A percentile compares a stretch with the other conserved stretches of the same genome.
Conservation (phyloP, 2,888 invertebrate genomes). For the Ptychoptera contaminata region DNA sequence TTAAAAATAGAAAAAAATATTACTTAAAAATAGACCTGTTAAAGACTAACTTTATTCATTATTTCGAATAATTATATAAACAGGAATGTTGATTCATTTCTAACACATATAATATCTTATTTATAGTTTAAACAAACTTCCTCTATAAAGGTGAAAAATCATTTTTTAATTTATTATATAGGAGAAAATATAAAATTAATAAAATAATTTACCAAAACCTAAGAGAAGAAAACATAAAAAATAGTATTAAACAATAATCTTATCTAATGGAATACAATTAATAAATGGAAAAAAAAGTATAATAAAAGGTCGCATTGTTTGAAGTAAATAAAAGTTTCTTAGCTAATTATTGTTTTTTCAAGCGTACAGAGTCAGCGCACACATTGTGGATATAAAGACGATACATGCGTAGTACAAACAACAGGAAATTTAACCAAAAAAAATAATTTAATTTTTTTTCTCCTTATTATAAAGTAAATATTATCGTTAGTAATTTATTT, state of each 20-base stretch:
- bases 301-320: too few species aligned
- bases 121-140: background rate
- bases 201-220: too few species aligned
- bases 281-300: too few species aligned
- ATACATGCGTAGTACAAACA: background rate
- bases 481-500: slow-evolving; percentile 3
- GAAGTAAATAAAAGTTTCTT: too few species aligned
- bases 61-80: too few species aligned
- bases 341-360: background rate
- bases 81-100: background rate
- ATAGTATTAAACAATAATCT: too few species aligned
- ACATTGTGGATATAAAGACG: background rate
- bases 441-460: background rate
- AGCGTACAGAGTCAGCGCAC: background rate
- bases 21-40: too few species aligned
- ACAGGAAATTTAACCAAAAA: background rate
- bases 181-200: too few species aligned
- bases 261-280: too few species aligned
- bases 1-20: too few species aligned
- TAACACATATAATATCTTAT: background rate
- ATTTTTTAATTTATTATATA: background rate
- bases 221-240: background rate
- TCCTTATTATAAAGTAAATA: slow-evolving; percentile 1
- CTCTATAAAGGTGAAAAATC: background rate
- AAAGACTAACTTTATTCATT: too few species aligned